These are phyloP conservation scores for Clitarchus hookeri DNA, from an alignment of 2,888 invertebrate species.

Conservation along the genomic window DNA sequence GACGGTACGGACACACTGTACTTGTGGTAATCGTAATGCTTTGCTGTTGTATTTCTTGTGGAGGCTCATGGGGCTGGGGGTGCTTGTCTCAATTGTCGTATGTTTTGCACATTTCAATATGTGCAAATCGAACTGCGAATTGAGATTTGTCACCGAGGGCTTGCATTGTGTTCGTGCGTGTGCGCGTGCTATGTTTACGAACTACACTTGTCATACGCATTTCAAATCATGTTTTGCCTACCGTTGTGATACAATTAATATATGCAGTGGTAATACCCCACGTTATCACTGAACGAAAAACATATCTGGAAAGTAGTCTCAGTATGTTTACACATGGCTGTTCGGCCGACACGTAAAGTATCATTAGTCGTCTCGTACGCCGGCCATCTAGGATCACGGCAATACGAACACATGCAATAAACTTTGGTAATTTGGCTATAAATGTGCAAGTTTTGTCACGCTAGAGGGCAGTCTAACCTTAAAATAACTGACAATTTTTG, in stretches of 20 bases:
- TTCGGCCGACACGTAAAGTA: neutral
- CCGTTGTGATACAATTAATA: neutral
- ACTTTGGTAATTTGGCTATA: too few species aligned
- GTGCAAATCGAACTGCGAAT: neutral
- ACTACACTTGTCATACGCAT: neutral
- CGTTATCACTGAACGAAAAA: neutral
- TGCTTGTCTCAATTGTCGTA: neutral
- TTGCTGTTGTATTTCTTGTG: neutral
- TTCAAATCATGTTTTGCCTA: neutral
- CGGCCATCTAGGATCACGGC: too few species aligned
- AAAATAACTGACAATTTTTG: too few species aligned
- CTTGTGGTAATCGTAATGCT: neutral
- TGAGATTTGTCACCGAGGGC: neutral
- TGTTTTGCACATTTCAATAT: conserved; percentile 7
- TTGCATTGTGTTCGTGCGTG: neutral
- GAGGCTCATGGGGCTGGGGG: neutral
- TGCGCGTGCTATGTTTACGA: neutral
- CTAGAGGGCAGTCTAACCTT: too few species aligned
- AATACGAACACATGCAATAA: too few species aligned
- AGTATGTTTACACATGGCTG: neutral
- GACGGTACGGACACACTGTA: conserved; percentile 39
- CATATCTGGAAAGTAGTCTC: neutral
- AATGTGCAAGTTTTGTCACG: too few species aligned
- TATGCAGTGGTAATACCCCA: neutral
- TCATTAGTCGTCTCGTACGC: too few species aligned